Evolutionary conservation across 2,113 vertebrate species (phyloP).

Genomic region (Arizona elegans): DNA sequence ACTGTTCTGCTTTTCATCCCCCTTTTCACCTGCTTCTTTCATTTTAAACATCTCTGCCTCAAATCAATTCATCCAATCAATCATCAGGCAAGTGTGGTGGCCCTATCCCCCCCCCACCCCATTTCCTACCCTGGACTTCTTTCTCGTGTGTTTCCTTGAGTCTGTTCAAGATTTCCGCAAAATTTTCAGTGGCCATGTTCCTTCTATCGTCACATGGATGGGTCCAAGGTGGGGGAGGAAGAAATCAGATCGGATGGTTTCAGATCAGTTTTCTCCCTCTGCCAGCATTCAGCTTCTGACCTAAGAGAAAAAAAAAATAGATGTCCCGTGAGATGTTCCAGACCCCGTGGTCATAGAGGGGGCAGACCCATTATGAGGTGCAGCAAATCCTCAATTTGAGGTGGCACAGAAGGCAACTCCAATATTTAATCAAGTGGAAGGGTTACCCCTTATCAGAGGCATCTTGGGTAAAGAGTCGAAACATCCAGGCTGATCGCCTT

Average conservation of each 20-base stretch:
- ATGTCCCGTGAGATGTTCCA: too few relatives aligned
- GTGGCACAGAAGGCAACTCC: too few relatives aligned
- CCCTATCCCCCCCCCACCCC: neutral
- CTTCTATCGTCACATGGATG: fast-evolving
- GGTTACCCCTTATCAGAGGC: too few relatives aligned
- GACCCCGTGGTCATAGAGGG: too few relatives aligned
- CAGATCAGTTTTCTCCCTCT: fast-evolving
- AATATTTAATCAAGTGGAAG: too few relatives aligned
- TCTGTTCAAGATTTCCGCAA: conserved; percentile 80
- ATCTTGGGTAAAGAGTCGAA: too few relatives aligned
- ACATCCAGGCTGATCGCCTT: too few relatives aligned
- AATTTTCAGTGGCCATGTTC: conserved; percentile 73
- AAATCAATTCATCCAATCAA: neutral
- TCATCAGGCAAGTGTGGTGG: neutral
- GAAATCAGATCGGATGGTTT: neutral
- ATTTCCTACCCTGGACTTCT: conserved; percentile 80
- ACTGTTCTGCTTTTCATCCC: neutral
- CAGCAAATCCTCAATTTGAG: too few relatives aligned
- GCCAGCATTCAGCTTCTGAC: neutral
- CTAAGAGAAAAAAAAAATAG: neutral
- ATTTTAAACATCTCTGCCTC: neutral
- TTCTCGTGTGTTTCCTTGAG: conserved; percentile 87
- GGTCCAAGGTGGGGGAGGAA: too few relatives aligned
- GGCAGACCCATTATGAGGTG: too few relatives aligned
- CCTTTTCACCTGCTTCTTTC: neutral